Evolutionary conservation across 2,888 invertebrate species (phyloP), one percentile per base, ranked within the genome.

Genomic region (Augiades crinisus): DNA sequence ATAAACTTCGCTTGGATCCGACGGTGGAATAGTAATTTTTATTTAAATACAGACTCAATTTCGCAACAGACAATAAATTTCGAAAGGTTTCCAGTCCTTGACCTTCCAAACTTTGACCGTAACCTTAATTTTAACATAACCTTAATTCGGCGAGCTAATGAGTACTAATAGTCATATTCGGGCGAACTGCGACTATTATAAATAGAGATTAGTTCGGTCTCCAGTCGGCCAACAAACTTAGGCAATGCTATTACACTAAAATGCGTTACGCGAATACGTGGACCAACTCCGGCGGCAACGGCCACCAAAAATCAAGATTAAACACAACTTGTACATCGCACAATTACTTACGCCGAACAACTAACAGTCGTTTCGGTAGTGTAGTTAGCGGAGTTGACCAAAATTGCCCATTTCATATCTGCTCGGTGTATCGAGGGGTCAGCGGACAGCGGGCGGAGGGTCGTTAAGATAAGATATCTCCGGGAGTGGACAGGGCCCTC

Each of bases 381-480:
- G 69, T 62, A 75, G 74, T 72, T 64, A 65, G 59, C 60, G 49
- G 67, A 73, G 73, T 75, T 78, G 77, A 78, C 83, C 83, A 77
- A 83, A 82, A 83, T 81, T 80, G 75, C 71, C 81, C 76, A 69
- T 78, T 76, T 71, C 78, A 77, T 84, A 84, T 84, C 85, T 68
- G 57, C 57, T 54, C 62, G 63, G 67, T 59, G 70, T 69, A 73
- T 78, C 81, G 70, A 65, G 61, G 63, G 64, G 60, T 58, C 60
- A 59, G 59, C 63, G 58, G 59, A 59, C 59, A 60, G 62, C 27
- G 27, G 37, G 41, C 27, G 44, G 69, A 70, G 68, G 74, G 75
- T 75, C 78, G 85, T 87, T 86, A 80, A 87, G 87, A 87, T 88
- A 88, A 86, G 77, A 72, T 79, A 81, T 84, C 83, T 78, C 68